phyloP scores from a whole-genome alignment of 1,140 invertebrate species.

The Scylla paramamosain region DNA sequence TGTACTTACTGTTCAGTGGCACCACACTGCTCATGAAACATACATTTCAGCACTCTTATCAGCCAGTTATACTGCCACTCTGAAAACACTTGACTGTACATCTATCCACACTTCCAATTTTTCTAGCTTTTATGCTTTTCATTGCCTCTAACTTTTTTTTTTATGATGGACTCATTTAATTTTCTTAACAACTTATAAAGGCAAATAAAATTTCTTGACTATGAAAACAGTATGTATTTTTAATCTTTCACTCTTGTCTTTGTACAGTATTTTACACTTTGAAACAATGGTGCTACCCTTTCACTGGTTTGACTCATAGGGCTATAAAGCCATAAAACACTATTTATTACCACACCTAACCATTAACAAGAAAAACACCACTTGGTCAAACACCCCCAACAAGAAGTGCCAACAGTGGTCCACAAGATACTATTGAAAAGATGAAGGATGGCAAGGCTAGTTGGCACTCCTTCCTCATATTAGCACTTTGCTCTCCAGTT shows the following conservation, averaged over 20 bases:
- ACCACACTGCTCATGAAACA: no score
- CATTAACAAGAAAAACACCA: background rate
- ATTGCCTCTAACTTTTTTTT: no score
- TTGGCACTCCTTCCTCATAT: background rate
- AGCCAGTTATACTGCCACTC: no score
- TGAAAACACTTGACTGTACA: no score
- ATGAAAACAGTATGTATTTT: background rate
- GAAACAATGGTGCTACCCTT: background rate
- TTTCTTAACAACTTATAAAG: background rate
- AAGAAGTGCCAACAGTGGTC: background rate
- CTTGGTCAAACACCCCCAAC: background rate
- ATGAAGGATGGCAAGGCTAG: background rate
- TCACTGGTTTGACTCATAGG: background rate
- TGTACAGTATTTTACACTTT: background rate
- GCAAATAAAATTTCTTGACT: no score
- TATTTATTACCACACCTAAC: background rate
- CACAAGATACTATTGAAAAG: background rate
- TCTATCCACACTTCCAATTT: no score
- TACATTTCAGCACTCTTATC: no score
- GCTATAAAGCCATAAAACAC: background rate
- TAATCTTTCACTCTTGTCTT: background rate
- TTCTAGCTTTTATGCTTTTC: no score
- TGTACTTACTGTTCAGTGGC: no score
- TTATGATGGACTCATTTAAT: background rate
- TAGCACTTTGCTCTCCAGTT: conserved; percentile 9